Evolutionary conservation across 2,797 vertebrate species (phyloP), one percentile per base, ranked within the genome.

Genomic region (Myotis daubentonii): DNA sequence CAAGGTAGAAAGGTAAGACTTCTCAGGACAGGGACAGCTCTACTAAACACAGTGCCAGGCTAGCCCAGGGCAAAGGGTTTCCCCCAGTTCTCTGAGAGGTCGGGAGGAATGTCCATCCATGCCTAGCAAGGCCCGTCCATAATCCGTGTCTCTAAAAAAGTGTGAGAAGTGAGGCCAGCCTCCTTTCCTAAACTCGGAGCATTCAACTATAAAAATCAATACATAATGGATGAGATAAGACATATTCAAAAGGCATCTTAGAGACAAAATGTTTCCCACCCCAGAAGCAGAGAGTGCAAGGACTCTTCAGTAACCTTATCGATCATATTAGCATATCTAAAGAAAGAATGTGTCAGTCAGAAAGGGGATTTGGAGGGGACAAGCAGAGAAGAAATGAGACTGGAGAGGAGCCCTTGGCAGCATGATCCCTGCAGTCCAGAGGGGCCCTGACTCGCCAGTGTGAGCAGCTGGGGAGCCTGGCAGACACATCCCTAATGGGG

Each of bases 261-360:
- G 72, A 91, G 41, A 95, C 76, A 66, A 92, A 94, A 76, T 70
- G 11, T 68, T 96, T 96, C 96, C 96, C 97, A 95, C 89, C 94
- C 41, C 66, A 84, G 62, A 62, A 49, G 75, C 86, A 60, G 11
- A 17, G n/a, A 55, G 33, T 47, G 71, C 68, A 66, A 41, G 28
- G 53, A 82, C n/a, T 86, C 71, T 51, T 36, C 30, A 6, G 55
- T 65, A 95, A 95, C 93, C 89, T 94, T 81, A 95, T 87, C 0
- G 68, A 95, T 94, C 13, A 9, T 57, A 96, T 97, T 95, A 97
- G 88, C 96, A 96, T 94, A 85, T 91, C 93, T 97, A 95, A 96
- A 94, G 96, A 95, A 97, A 91, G 96, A 97, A 97, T 92, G 93
- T 94, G 94, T 92, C 96, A 79, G 3, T 96, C 96, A 94, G 91